Evolutionary conservation across 1,140 invertebrate species (phyloP).

Genomic region (Drosophila sp.): DNA sequence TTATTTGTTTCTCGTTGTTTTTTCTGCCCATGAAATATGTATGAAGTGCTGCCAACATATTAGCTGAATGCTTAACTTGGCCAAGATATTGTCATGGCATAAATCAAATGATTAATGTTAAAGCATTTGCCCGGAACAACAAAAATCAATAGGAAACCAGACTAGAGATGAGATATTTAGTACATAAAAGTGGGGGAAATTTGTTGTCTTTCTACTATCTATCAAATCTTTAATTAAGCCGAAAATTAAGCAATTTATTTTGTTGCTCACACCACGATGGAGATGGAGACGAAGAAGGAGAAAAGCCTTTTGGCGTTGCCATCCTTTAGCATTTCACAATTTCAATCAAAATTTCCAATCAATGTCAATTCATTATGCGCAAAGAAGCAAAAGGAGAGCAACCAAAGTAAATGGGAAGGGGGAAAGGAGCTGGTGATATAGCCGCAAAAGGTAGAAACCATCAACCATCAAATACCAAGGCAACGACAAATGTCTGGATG

Average conservation of each 20-base stretch:
- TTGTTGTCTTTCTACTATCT: slow-evolving; percentile 41
- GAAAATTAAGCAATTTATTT: slow-evolving; percentile 80
- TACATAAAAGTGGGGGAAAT: neutral
- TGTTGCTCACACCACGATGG: slow-evolving; percentile 12
- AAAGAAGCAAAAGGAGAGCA: slow-evolving; percentile 19
- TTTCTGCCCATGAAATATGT: too few species aligned
- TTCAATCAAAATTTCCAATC: slow-evolving; percentile 85
- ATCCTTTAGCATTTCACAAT: slow-evolving; percentile 54
- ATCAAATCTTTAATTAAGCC: slow-evolving; percentile 78
- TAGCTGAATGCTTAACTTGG: neutral
- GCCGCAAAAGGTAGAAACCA: slow-evolving; percentile 34
- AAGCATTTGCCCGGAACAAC: neutral
- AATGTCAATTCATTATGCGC: slow-evolving; percentile 84
- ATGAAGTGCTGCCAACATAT: neutral
- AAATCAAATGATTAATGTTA: slow-evolving; percentile 22
- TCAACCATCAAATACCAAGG: slow-evolving; percentile 56
- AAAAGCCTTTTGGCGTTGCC: slow-evolving; percentile 17
- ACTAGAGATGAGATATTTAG: too few species aligned
- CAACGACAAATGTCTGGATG: slow-evolving; percentile 37
- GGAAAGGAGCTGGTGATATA: neutral
- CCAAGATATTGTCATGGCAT: slow-evolving; percentile 1
- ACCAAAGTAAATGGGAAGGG: neutral
- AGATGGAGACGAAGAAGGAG: too few species aligned
- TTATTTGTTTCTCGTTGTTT: neutral
- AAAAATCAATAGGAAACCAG: slow-evolving; percentile 23